Evolutionary conservation across 2,797 vertebrate genomes (phyloP).

Genomic region (Rhinogobio ventralis): DNA sequence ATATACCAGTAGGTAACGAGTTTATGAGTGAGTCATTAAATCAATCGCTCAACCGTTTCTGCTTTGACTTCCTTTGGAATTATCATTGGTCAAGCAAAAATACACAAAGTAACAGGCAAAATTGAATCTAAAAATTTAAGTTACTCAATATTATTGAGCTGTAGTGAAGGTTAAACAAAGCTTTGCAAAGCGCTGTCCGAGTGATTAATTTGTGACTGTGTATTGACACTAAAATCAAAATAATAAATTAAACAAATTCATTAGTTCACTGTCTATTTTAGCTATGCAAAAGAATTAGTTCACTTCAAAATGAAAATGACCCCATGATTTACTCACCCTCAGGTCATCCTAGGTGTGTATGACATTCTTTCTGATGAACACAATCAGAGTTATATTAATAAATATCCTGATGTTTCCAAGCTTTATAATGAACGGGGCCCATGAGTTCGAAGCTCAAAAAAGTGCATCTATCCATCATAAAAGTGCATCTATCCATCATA

Average conservation of each 20-base stretch:
- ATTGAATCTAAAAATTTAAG: no score
- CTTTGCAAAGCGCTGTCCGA: background rate
- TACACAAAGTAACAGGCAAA: background rate
- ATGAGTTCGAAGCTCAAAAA: no score
- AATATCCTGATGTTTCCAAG: no score
- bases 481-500: no score
- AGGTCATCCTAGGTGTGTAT: no score
- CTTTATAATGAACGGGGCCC: no score
- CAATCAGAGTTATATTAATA: no score
- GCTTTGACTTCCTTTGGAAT: background rate
- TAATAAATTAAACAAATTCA: background rate
- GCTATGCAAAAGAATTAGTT: background rate
- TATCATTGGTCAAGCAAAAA: background rate
- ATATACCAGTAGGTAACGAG: background rate
- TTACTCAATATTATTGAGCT: no score
- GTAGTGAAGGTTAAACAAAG: background rate
- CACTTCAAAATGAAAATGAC: no score
- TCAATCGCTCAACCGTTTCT: background rate
- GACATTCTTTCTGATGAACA: no score
- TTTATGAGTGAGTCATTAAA: background rate
- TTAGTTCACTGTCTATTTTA: background rate
- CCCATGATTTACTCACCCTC: no score
- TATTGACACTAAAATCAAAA: background rate
- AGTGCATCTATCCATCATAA: no score
- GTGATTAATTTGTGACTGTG: background rate